Evolutionary conservation across 2,888 invertebrate species (phyloP).

Genomic region (Labia minor): DNA sequence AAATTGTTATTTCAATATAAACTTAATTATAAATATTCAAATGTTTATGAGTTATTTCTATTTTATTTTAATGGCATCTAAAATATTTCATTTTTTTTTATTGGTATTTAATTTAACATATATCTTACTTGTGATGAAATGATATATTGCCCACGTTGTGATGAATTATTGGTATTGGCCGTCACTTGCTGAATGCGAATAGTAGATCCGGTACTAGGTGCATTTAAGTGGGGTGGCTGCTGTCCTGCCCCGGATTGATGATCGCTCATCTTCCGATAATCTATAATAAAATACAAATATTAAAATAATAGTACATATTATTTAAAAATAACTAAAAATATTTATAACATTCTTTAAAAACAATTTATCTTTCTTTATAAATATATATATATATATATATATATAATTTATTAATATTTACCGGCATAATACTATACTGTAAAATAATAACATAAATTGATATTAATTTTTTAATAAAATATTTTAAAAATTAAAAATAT

Average conservation of each 20-base stretch:
- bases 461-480: neutral
- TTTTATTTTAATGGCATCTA: too few species aligned
- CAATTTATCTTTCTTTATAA: too few species aligned
- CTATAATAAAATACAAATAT: neutral
- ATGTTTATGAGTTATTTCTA: too few species aligned
- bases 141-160: constrained; percentile 29
- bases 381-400: neutral
- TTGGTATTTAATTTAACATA: too few species aligned
- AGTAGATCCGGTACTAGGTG: constrained; percentile 26
- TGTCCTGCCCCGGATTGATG: constrained; percentile 25
- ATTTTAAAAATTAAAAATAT: neutral
- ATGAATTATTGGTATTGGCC: constrained; percentile 37
- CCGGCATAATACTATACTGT: neutral
- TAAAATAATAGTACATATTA: constrained; percentile 13
- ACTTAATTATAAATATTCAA: too few species aligned
- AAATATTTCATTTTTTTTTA: too few species aligned
- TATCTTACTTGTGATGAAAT: too few species aligned
- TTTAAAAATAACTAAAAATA: neutral
- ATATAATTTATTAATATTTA: neutral
- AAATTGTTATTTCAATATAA: too few species aligned
- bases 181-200: constrained; percentile 37
- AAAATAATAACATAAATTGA: neutral
- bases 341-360: neutral
- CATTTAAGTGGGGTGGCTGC: constrained; percentile 32
- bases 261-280: constrained; percentile 25